Conservation (phyloP, 2,797 vertebrate genomes). For the Eremophila alpestris region DNA sequence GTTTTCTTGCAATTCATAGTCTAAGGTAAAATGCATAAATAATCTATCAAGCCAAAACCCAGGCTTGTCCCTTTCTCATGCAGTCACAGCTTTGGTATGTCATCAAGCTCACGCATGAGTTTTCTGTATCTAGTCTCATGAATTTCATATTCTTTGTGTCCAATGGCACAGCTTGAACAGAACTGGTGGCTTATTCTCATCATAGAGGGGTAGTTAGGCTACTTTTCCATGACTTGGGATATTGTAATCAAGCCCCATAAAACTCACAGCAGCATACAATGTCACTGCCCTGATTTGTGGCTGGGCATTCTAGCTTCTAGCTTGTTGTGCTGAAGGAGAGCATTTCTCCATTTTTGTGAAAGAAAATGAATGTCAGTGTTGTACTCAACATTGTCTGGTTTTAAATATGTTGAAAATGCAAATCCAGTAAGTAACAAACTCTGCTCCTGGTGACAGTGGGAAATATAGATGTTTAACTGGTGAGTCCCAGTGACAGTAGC, state of each 20-base stretch:
- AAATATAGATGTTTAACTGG: slow-evolving; percentile 45
- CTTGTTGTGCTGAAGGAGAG: slow-evolving; percentile 34
- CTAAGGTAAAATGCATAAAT: slow-evolving; percentile 28
- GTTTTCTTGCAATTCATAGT: neutral
- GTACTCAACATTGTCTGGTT: slow-evolving; percentile 12
- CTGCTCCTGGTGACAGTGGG: neutral
- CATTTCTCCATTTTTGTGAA: slow-evolving; percentile 49
- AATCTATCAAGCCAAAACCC: neutral
- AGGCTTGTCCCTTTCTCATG: slow-evolving; percentile 43
- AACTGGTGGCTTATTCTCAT: slow-evolving; percentile 66
- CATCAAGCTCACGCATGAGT: neutral
- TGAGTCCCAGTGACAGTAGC: neutral
- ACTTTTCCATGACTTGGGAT: slow-evolving; percentile 56
- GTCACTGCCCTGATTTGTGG: slow-evolving; percentile 46
- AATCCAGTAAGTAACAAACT: neutral
- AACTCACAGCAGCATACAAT: slow-evolving; percentile 37
- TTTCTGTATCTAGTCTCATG: slow-evolving; percentile 65
- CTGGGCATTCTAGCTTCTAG: slow-evolving; percentile 12
- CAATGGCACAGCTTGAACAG: slow-evolving; percentile 67
- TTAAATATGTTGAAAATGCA: slow-evolving; percentile 40
- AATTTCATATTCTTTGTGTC: slow-evolving; percentile 66
- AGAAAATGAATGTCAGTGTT: slow-evolving; percentile 32
- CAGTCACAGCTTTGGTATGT: slow-evolving; percentile 58
- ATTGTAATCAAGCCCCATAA: slow-evolving; percentile 68
- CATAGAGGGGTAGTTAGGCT: slow-evolving; percentile 52